These are phyloP conservation scores for Hylomyscus alleni DNA, from an alignment of 2,797 vertebrate genomes.

Conservation along the genomic window DNA sequence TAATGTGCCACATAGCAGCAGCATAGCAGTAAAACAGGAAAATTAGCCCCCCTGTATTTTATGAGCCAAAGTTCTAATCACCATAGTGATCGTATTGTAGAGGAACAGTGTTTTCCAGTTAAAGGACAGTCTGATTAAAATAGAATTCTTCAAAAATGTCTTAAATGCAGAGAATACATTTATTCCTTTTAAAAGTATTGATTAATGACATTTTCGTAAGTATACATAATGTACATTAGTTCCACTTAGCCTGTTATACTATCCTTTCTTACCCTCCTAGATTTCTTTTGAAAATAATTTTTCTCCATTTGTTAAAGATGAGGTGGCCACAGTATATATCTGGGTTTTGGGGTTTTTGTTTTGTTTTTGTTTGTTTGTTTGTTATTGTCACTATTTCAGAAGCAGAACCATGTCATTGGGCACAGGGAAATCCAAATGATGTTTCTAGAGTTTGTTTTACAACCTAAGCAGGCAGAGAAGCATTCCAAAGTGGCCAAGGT, in stretches of 20 bases:
- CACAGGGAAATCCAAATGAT: constrained; percentile 61
- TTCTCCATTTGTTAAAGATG: constrained; percentile 19
- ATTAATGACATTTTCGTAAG: neutral
- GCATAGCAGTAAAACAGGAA: neutral
- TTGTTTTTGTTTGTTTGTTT: neutral
- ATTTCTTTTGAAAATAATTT: constrained; percentile 19
- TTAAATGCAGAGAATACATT: constrained; percentile 34
- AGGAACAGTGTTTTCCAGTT: constrained; percentile 47
- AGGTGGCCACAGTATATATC: neutral
- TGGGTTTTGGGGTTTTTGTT: constrained; percentile 11
- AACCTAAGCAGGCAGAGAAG: constrained; percentile 60
- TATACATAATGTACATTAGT: neutral
- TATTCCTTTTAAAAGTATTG: neutral
- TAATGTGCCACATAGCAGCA: neutral
- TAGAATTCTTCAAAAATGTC: constrained; percentile 42
- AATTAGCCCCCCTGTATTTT: constrained; percentile 26
- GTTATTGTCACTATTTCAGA: constrained; percentile 54
- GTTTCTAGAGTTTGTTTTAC: constrained; percentile 66
- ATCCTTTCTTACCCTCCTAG: neutral
- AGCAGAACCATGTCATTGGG: constrained; percentile 39
- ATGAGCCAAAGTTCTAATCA: constrained; percentile 61
- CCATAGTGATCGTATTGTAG: neutral
- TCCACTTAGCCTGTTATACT: neutral
- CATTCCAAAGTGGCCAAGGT: constrained; percentile 36
- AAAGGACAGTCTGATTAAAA: constrained; percentile 52